Evolutionary conservation across 2,888 invertebrate genomes (phyloP).

Genomic region (Leptothorax acervorum): DNA sequence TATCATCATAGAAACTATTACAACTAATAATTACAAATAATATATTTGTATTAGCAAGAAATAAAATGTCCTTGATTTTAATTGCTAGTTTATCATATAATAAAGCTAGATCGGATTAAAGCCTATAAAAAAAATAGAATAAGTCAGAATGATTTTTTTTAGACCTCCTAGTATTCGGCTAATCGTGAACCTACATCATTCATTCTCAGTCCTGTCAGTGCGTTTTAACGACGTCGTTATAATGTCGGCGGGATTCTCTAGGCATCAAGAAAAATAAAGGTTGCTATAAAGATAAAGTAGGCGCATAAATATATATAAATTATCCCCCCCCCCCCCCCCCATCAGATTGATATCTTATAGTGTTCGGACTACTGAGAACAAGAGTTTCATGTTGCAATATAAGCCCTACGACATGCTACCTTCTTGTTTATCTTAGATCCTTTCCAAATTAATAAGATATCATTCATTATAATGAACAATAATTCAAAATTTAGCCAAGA

Average conservation of each 20-base stretch:
- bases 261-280: constrained; percentile 55
- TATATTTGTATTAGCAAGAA: not conserved
- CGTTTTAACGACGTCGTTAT: constrained; percentile 72
- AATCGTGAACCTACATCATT: constrained; percentile 56
- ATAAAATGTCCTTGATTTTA: not conserved
- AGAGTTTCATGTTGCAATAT: constrained; percentile 7
- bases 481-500: not conserved
- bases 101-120: constrained; percentile 3
- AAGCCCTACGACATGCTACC: not conserved
- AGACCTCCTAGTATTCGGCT: constrained; percentile 69
- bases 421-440: not conserved
- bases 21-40: constrained; percentile 19
- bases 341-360: constrained; percentile 35
- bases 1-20: not conserved
- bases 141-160: constrained; percentile 64
- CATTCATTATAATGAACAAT: not conserved
- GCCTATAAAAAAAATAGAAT: constrained; percentile 1
- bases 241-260: constrained; percentile 50
- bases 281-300: constrained; percentile 16
- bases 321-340: not conserved
- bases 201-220: constrained; percentile 57
- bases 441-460: constrained; percentile 8
- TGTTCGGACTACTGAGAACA: constrained; percentile 41
- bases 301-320: constrained; percentile 51
- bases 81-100: not conserved